A percentile compares a stretch with the other conserved stretches of the same genome.
These are phyloP conservation scores for Stictonetta naevosa DNA, from an alignment of 2,113 vertebrate species.

Conservation along the genomic window DNA sequence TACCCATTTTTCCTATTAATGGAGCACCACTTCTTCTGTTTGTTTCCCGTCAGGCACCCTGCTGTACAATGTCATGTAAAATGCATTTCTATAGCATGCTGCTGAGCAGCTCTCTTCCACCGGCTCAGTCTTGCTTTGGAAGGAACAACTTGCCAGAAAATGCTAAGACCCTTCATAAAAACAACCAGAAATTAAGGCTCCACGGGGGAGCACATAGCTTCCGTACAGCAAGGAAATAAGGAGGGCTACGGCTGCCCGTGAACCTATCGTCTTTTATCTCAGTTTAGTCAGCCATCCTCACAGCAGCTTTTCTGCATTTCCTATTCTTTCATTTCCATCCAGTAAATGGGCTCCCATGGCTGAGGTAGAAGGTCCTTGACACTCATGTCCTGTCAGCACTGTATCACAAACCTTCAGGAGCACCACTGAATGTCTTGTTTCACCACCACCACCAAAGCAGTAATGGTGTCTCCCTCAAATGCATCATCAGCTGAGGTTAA, in stretches of 20 bases:
- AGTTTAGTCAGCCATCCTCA: not conserved
- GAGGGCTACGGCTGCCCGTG: not conserved
- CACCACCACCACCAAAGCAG: not conserved
- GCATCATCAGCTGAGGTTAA: conserved; percentile 39
- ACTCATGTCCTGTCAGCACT: not conserved
- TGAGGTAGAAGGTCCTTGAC: not conserved
- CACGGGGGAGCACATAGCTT: not conserved
- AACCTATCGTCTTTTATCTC: not conserved
- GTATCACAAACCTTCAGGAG: not conserved
- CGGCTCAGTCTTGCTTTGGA: not conserved
- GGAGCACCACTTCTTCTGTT: not conserved
- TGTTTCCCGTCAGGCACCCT: not conserved
- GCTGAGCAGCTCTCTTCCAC: conserved; percentile 3
- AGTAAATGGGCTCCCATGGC: not conserved
- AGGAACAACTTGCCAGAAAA: not conserved
- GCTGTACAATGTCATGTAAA: not conserved
- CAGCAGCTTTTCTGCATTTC: not conserved
- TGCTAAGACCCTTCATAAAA: not conserved
- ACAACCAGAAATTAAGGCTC: conserved; percentile 10
- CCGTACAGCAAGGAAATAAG: not conserved
- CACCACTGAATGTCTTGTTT: not conserved
- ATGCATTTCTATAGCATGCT: not conserved
- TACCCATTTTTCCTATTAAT: conserved; percentile 9
- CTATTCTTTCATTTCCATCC: not conserved
- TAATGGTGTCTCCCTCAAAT: not conserved